Evolutionary conservation across 37 sponge, comb jelly and placozoan species (phyloP).

Genomic region (Amphimedon queenslandica): DNA sequence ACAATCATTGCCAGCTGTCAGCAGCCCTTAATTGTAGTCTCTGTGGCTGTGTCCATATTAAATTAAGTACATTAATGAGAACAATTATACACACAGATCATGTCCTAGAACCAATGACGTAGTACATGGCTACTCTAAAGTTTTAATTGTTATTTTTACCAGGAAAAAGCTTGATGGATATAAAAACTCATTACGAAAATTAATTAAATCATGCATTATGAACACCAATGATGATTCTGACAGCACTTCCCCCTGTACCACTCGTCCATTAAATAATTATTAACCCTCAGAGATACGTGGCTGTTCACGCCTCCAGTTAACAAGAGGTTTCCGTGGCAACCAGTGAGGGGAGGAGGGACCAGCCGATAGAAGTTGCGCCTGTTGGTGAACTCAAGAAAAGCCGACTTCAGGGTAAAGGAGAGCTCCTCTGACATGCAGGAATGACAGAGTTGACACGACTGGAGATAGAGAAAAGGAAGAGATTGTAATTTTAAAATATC

Average conservation of each 20-base stretch:
- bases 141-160: no score
- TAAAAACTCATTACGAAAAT: no score
- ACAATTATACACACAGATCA: no score
- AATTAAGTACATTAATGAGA: no score
- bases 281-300: background rate
- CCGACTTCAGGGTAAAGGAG: constrained; percentile 36
- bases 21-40: no score
- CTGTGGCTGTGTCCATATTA: no score
- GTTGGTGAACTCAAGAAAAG: constrained; percentile 59
- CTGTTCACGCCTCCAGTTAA: background rate
- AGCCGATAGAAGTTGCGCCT: constrained; percentile 53
- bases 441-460: constrained; percentile 58
- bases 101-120: no score
- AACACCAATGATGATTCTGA: constrained; percentile 44
- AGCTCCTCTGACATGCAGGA: constrained; percentile 17
- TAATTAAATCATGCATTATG: constrained; percentile 2
- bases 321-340: background rate
- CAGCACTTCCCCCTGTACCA: constrained; percentile 63
- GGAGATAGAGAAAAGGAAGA: background rate
- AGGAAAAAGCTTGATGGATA: no score
- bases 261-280: constrained; percentile 33
- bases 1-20: no score
- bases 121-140: no score
- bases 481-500: no score
- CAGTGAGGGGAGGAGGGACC: constrained; percentile 18